phyloP scores from a whole-genome alignment of 1,140 invertebrate genomes.

The Diachasmimorpha longicaudata region DNA sequence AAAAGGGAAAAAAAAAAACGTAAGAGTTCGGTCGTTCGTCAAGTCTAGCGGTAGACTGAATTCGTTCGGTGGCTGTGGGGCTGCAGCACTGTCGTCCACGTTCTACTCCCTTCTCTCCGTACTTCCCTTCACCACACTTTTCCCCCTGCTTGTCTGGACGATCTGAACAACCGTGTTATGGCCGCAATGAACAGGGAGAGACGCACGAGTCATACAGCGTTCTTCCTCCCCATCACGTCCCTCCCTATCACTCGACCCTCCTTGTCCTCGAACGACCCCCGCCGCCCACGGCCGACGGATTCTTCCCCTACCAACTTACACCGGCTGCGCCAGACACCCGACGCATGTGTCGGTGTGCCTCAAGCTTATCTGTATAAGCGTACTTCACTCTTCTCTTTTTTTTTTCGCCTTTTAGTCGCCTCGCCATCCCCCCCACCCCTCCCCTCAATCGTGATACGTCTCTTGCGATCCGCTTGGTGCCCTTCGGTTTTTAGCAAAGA shows the following conservation, averaged over 20 bases:
- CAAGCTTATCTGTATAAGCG: neutral
- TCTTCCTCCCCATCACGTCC: neutral
- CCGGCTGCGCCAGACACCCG: constrained; percentile 19
- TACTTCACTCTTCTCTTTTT: neutral
- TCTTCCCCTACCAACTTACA: neutral
- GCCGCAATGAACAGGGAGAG: neutral
- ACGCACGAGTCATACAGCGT: neutral
- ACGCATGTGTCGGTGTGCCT: constrained; percentile 3
- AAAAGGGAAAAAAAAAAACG: too few species aligned
- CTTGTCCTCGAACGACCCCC: constrained; percentile 17
- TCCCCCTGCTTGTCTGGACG: neutral
- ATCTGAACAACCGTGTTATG: neutral
- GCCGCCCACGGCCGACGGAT: constrained; percentile 19
- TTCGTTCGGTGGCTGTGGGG: constrained; percentile 54
- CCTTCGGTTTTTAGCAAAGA: neutral
- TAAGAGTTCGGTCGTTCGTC: constrained; percentile 30
- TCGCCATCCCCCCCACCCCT: neutral
- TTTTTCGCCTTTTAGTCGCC: neutral
- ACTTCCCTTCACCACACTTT: constrained; percentile 16
- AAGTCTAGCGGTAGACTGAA: constrained; percentile 57
- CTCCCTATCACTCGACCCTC: neutral
- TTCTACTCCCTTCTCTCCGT: constrained; percentile 29
- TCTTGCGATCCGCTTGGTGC: neutral
- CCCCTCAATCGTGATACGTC: neutral
- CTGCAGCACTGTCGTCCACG: constrained; percentile 49